phyloP scores from a whole-genome alignment of 2,797 vertebrate genomes.

The Pteropus rufus region DNA sequence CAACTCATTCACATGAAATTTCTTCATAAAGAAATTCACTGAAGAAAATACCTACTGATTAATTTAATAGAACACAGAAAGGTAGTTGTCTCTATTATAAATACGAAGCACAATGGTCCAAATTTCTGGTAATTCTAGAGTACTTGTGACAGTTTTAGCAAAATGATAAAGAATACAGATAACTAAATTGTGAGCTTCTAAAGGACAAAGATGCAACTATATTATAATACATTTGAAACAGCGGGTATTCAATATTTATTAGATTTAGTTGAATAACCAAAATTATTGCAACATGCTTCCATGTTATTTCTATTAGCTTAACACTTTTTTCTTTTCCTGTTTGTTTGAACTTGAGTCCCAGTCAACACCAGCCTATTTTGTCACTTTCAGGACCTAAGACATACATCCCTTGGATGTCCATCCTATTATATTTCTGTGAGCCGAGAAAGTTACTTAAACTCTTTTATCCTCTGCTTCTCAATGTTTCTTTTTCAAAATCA shows the following conservation, averaged over 20 bases:
- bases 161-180: neutral
- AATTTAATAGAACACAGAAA: neutral
- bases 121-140: neutral
- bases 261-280: conserved; percentile 17
- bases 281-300: conserved; percentile 27
- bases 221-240: neutral
- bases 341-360: neutral
- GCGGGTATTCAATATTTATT: neutral
- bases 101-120: neutral
- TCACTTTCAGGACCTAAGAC: neutral
- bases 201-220: neutral
- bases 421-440: neutral
- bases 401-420: neutral
- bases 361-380: neutral
- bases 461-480: neutral
- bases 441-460: neutral
- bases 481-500: neutral
- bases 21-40: neutral
- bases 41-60: neutral
- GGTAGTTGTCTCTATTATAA: neutral
- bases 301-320: conserved; percentile 41
- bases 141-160: neutral
- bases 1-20: neutral
- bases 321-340: neutral
- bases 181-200: neutral